These are phyloP conservation scores for Orthonychiurus folsomi DNA, from an alignment of 2,888 invertebrate genomes.

Conservation along the genomic window DNA sequence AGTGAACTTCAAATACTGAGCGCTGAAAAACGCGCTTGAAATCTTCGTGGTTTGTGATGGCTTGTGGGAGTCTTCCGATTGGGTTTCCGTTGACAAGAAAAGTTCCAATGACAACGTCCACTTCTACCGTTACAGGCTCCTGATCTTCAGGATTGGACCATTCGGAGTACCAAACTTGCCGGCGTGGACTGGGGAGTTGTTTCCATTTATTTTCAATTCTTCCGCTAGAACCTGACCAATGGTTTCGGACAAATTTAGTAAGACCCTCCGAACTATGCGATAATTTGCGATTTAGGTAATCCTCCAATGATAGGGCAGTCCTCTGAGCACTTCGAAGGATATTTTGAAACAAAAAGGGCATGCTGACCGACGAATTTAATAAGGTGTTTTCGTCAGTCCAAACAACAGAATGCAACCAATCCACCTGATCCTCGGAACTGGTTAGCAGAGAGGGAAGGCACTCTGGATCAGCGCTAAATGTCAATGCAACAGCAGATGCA, in stretches of 20 bases:
- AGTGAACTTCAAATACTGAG: conserved; percentile 18
- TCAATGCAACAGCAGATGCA: conserved; percentile 15
- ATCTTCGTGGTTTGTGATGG: conserved; percentile 18
- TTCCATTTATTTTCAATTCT: too few species aligned
- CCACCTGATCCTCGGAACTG: background rate
- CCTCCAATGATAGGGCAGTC: conserved; percentile 14
- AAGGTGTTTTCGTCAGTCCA: conserved; percentile 19
- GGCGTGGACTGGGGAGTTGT: too few species aligned
- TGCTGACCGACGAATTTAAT: too few species aligned
- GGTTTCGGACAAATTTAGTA: conserved; percentile 18
- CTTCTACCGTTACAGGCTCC: too few species aligned
- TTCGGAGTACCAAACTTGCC: too few species aligned
- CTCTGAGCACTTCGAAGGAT: conserved; percentile 16
- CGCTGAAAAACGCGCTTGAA: conserved; percentile 15
- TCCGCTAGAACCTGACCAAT: too few species aligned
- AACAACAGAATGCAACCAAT: conserved; percentile 14
- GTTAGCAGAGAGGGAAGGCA: background rate
- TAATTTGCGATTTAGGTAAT: conserved; percentile 7
- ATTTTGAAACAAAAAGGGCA: too few species aligned
- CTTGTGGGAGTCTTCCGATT: conserved; percentile 12
- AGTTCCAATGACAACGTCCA: conserved; percentile 17
- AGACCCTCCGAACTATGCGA: background rate
- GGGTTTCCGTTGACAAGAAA: conserved; percentile 21
- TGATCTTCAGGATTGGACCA: too few species aligned
- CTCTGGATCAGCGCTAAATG: conserved; percentile 9